Evolutionary conservation across 2,113 vertebrate genomes (phyloP), one percentile per base, ranked within the genome.

Genomic region (Clupea harengus): DNA sequence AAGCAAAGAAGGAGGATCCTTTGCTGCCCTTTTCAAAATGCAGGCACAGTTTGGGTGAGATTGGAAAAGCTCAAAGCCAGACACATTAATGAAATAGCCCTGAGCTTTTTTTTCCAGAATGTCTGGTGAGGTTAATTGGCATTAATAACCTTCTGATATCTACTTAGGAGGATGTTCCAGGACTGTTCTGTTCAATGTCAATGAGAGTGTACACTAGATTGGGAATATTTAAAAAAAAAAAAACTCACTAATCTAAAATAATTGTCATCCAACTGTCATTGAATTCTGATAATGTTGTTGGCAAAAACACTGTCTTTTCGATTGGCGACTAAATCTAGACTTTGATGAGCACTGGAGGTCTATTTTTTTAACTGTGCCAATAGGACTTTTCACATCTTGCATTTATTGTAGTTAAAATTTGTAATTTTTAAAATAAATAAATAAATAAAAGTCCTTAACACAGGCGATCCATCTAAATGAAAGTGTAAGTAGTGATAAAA

Each of bases 81-180:
- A 72, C 2, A 32, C 8, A 28, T 32, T 28, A 25, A 72, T 39
- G 72, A 44, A 78, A 39, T 32, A 78, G 72, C 72, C 28, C 39
- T 78, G 72, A 32, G 15, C 72, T 78, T 81, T 81, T 81, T 81
- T 45, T 39, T 39, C 39, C 52, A 32, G 25, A 83, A 78, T 82
- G 60, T 82, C 75, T 1, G 50, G 75, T 13, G 47, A 87, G 88
- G 86, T 87, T 87, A 89, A 89, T 86, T 85, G 83, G 32, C 82
- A 67, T 83, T 64, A 72, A 46, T 54, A 75, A 81, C 52, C 81
- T 85, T 46, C 50, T 82, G 22, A 50, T 45, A 72, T 60, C 67
- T 46, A 80, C 67, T 11, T 45, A 81, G 60, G 39, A 82, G 82
- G 60, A 39, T 85, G 83, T 45, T 60, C 18, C 54, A 60, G 54